Evolutionary conservation across 2,888 invertebrate genomes (phyloP), one percentile per base, ranked within the genome.

Genomic region (Eupsilia transversa): DNA sequence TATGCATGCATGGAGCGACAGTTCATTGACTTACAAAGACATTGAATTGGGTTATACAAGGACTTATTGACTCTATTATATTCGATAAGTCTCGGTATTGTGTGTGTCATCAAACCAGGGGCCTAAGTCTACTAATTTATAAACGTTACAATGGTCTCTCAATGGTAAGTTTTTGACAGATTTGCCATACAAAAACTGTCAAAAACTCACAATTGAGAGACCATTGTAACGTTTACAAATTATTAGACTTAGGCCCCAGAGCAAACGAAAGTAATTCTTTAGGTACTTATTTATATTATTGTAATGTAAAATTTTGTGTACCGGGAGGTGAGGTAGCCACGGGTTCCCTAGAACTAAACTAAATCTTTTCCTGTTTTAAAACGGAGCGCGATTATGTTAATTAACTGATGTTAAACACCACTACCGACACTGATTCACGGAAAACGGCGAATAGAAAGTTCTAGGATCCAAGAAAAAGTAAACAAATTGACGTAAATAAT

Each of bases 1-100:
- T n/a, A n/a, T n/a, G n/a, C n/a, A n/a, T 82, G 74, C 78, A 75
- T 61, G 74, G 70, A 75, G 77, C 70, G 67, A 66, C 76, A 67
- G 84, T 84, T 86, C 86, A 84, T 79, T 80, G 80, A 77, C 84
- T 79, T 76, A 82, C 78, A 77, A 83, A 83, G 71, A 81, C 71
- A 81, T 60, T 66, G 54, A 87, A 81, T 79, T 67, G 61, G 79
- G 82, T 78, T 79, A 77, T 72, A 59, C 75, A 75, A 81, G 76
- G 74, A 83, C 56, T 80, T 79, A 74, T 77, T 86, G 82, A 71
- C 59, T 66, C 52, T 70, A 71, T 75, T 77, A 60, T 63, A 75
- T 67, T 72, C 52, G 71, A 76, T 63, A 64, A 63, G 20, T 60
- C n/a, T 67, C 10, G 23, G 38, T 56, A 57, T 54, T 57, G 46